Conservation (phyloP, 2,113 vertebrate species). For the Crotalus tigris region DNA sequence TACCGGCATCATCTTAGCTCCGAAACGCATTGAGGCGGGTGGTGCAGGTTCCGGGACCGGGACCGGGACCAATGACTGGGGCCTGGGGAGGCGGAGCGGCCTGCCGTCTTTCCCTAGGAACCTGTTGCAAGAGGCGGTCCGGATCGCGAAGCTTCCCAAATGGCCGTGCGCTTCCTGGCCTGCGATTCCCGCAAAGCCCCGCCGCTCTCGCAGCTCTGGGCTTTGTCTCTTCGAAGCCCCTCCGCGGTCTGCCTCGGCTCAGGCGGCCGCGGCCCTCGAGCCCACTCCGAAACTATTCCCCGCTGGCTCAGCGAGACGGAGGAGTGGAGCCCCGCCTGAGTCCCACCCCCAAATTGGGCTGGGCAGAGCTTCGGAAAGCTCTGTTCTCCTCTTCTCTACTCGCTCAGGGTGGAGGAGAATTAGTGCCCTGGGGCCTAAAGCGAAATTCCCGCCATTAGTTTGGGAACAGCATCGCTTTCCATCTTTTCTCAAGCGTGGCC, state of each 20-base stretch:
- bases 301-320: conserved; percentile 33
- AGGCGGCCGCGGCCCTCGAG: not conserved
- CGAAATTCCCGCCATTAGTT: not conserved
- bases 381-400: not conserved
- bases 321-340: conserved; percentile 11
- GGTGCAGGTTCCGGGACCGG: conserved; percentile 24
- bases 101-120: conserved; percentile 15
- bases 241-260: not conserved
- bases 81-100: not conserved
- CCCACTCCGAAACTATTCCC: conserved; percentile 14
- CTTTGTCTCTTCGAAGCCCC: conserved; percentile 41
- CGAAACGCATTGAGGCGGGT: conserved; percentile 82
- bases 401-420: not conserved
- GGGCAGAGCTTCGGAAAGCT: not conserved
- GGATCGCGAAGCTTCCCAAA: not conserved
- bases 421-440: not conserved
- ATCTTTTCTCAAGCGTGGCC: not conserved
- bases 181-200: not conserved
- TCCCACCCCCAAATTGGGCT: not conserved
- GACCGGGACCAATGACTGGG: conserved; percentile 20
- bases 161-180: not conserved
- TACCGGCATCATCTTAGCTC: conserved; percentile 95
- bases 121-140: conserved; percentile 42
- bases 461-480: not conserved
- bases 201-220: not conserved